phyloP scores from a whole-genome alignment of 2,797 vertebrate species.

The Sandelia bainsii region DNA sequence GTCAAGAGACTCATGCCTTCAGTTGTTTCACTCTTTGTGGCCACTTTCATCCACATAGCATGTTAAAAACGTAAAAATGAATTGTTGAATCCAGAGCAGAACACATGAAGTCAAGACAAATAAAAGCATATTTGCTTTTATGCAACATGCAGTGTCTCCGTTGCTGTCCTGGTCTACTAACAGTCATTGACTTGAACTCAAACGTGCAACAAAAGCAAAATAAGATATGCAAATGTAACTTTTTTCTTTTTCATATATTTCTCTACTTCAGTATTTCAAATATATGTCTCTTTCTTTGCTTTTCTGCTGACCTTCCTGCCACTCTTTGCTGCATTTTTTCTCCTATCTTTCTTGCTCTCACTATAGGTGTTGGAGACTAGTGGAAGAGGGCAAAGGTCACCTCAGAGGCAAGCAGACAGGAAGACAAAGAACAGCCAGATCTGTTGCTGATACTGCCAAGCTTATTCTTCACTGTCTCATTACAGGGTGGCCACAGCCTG shows the following conservation, averaged over 20 bases:
- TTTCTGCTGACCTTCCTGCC: neutral
- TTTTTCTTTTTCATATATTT: neutral
- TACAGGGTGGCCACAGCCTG: conserved; percentile 47
- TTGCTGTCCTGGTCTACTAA: neutral
- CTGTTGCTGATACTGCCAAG: conserved; percentile 66
- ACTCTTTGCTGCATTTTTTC: conserved; percentile 1
- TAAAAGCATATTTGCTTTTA: neutral
- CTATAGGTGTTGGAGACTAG: conserved; percentile 38
- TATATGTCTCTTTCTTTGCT: neutral
- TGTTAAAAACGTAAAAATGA: conserved; percentile 7
- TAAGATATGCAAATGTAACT: neutral
- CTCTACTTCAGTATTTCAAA: neutral
- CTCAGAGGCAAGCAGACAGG: conserved; percentile 47
- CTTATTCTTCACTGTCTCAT: conserved; percentile 71
- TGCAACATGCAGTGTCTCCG: neutral
- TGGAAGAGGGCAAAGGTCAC: conserved; percentile 58
- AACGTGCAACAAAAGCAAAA: neutral
- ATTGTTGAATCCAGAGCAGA: neutral
- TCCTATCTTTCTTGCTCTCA: conserved; percentile 9
- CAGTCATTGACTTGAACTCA: neutral
- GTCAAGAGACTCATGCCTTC: neutral
- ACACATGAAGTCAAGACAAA: neutral
- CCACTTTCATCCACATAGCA: neutral
- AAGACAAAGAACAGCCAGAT: conserved; percentile 61
- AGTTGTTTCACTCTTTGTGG: neutral